Percentiles rank a stretch among this genome's conserved stretches.
These are phyloP conservation scores for Hyperoodon ampullatus DNA, from an alignment of 2,113 vertebrate species.

Conservation along the genomic window DNA sequence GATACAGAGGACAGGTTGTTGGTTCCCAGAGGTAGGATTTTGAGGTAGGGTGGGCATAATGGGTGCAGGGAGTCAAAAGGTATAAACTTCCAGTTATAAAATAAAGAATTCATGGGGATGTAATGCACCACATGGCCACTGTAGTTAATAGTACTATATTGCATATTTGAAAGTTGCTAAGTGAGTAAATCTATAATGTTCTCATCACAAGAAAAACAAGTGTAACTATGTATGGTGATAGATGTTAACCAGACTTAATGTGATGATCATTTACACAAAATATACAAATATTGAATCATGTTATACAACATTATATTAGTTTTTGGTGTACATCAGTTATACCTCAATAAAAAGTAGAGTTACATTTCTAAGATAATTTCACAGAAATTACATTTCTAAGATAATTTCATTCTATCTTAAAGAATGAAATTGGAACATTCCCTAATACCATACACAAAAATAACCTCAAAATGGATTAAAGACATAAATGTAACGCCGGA, in stretches of 20 bases:
- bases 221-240: background rate
- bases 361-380: background rate
- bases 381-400: background rate
- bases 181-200: background rate
- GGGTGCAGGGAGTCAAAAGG: too few relatives aligned
- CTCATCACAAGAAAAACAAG: background rate
- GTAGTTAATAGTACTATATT: background rate
- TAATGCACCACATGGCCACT: too few relatives aligned
- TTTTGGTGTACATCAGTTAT: background rate
- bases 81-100: too few relatives aligned
- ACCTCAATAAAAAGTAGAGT: background rate
- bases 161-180: background rate
- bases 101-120: too few relatives aligned
- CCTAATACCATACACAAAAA: too few relatives aligned
- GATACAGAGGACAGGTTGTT: too few relatives aligned
- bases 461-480: too few relatives aligned
- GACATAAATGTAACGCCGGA: too few relatives aligned
- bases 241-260: background rate
- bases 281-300: background rate
- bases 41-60: too few relatives aligned
- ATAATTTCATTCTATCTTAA: background rate
- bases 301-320: too few relatives aligned
- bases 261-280: background rate
- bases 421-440: too few relatives aligned
- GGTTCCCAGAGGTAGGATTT: too few relatives aligned